A percentile compares a stretch with the other conserved stretches of the same genome.
Conservation (phyloP, 2,888 invertebrate genomes). For the Asteroscopus sphinx region DNA sequence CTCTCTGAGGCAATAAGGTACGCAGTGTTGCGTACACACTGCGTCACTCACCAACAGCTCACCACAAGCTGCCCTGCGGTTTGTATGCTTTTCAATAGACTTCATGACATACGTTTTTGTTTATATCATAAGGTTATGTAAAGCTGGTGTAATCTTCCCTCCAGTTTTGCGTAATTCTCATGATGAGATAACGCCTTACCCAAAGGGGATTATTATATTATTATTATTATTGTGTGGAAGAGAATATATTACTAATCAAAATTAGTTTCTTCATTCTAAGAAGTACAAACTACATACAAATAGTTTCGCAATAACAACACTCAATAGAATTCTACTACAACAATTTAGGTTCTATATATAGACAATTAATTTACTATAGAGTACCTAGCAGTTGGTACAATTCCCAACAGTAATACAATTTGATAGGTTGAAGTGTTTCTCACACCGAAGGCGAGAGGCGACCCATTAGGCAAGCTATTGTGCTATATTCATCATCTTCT, state of each 20-base stretch:
- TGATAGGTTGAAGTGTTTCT: background rate
- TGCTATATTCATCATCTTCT: background rate
- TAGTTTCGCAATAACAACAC: background rate
- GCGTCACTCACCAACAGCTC: no score
- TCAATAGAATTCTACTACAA: slow-evolving; percentile 1
- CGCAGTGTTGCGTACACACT: no score
- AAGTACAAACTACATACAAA: background rate
- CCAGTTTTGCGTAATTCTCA: no score
- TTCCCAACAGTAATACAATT: slow-evolving; percentile 5
- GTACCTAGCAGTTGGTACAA: background rate
- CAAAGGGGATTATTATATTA: no score
- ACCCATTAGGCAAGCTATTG: background rate
- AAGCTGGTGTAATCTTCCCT: no score
- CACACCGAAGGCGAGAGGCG: background rate
- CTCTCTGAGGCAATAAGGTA: no score
- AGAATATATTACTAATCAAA: background rate
- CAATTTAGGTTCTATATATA: slow-evolving; percentile 10
- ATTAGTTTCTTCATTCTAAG: slow-evolving; percentile 1
- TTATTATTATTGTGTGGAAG: background rate
- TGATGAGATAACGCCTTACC: no score
- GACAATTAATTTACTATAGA: slow-evolving; percentile 4
- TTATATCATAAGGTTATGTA: no score
- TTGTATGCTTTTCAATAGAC: no score
- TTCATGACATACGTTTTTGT: no score
- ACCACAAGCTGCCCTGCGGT: no score